phyloP scores from a whole-genome alignment of 2,797 vertebrate genomes.

The Muscicapa striata region DNA sequence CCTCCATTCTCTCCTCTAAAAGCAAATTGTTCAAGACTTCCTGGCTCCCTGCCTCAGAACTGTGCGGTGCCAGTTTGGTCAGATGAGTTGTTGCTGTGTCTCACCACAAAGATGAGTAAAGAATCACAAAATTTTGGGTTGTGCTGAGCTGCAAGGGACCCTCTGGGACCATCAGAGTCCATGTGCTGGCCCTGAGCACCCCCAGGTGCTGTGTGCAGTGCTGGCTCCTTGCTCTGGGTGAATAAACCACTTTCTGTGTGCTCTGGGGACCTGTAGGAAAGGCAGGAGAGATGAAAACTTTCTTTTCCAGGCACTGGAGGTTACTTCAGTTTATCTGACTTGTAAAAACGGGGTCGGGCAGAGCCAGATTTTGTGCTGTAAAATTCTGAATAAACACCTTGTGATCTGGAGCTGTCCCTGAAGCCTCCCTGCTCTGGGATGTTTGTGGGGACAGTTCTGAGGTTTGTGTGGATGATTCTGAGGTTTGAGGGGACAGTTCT shows the following conservation, averaged over 20 bases:
- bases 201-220: not conserved
- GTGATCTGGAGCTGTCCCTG: not conserved
- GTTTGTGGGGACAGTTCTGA: too few species aligned
- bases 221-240: not conserved
- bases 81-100: not conserved
- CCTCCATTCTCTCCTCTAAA: not conserved
- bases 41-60: not conserved
- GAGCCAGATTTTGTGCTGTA: not conserved
- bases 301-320: not conserved
- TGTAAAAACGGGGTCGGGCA: not conserved
- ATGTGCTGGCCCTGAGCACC: not conserved
- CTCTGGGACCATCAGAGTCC: not conserved
- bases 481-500: too few species aligned
- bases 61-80: not conserved
- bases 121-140: not conserved
- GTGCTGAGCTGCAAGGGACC: not conserved
- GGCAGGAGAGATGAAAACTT: not conserved
- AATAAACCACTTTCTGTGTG: not conserved
- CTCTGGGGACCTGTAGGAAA: not conserved
- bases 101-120: not conserved
- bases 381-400: not conserved
- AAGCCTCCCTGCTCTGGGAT: not conserved
- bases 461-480: too few species aligned
- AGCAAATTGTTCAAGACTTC: slow-evolving; percentile 23
- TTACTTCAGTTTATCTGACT: not conserved